A percentile compares a stretch with the other conserved stretches of the same genome.
Conservation (phyloP, 2,113 vertebrate species). For the Chloropsis cyanopogon region DNA sequence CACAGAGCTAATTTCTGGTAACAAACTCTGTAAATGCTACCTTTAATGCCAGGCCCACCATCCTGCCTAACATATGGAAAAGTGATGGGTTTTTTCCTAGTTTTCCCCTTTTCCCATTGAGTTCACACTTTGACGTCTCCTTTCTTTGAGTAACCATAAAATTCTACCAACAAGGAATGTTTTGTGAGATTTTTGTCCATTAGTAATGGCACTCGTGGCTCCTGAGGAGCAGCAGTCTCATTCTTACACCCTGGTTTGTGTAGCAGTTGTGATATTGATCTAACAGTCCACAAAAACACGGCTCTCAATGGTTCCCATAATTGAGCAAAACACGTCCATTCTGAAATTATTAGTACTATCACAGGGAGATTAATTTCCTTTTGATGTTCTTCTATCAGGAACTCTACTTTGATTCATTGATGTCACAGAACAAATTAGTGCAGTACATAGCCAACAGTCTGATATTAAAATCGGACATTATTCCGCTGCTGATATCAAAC, state of each 20-base stretch:
- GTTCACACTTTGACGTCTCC: background rate
- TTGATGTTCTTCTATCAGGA: constrained; percentile 47
- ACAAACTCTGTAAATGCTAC: background rate
- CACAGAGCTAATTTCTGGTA: background rate
- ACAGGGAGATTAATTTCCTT: constrained; percentile 56
- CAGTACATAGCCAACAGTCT: constrained; percentile 26
- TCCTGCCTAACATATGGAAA: background rate
- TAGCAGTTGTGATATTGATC: constrained; percentile 8
- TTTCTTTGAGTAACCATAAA: background rate
- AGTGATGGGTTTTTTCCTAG: background rate
- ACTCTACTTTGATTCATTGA: constrained; percentile 64
- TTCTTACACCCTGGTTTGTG: background rate
- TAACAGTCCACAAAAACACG: background rate
- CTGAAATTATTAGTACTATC: constrained; percentile 54
- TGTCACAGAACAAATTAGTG: constrained; percentile 63
- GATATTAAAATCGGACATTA: constrained; percentile 62
- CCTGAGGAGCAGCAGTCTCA: background rate
- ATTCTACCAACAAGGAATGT: background rate
- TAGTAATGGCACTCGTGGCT: background rate
- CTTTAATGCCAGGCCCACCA: background rate
- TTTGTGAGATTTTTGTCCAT: background rate
- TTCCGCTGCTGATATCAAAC: constrained; percentile 33
- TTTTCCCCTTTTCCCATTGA: background rate
- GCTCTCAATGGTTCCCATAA: constrained; percentile 23
- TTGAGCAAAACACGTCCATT: constrained; percentile 50